Evolutionary conservation across 2,113 vertebrate genomes (phyloP).

Genomic region (Engraulis encrasicolus): DNA sequence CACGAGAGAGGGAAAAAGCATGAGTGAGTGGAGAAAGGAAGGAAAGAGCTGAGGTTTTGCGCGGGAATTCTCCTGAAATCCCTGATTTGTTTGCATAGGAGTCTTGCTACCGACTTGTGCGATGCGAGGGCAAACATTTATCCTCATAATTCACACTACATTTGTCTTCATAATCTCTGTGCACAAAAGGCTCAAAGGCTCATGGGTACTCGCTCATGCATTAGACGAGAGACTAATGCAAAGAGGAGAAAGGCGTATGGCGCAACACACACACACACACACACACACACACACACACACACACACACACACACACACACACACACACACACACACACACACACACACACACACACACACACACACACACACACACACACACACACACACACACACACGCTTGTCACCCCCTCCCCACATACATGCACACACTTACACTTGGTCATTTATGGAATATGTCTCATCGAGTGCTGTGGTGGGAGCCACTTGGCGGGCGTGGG

Average conservation of each 20-base stretch:
- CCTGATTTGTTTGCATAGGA: background rate
- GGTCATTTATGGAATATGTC: background rate
- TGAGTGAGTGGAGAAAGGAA: background rate
- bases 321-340: background rate
- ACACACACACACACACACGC: background rate
- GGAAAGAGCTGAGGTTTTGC: background rate
- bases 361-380: background rate
- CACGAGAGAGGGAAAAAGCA: too few relatives aligned
- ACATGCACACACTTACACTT: background rate
- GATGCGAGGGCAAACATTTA: background rate
- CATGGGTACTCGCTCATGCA: background rate
- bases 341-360: conserved; percentile 10
- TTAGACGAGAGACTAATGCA: too few relatives aligned
- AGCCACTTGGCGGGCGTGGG: background rate
- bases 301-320: too few relatives aligned
- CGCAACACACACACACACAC: too few relatives aligned
- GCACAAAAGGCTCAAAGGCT: background rate
- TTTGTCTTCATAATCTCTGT: conserved; percentile 4
- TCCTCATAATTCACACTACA: background rate
- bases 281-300: too few relatives aligned
- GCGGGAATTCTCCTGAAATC: background rate
- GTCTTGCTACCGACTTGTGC: background rate
- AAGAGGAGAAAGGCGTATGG: too few relatives aligned
- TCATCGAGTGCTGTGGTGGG: background rate
- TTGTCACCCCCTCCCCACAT: background rate